Percentiles rank a stretch among this genome's conserved stretches.
phyloP scores from a whole-genome alignment of 2,888 invertebrate genomes.

The Deilephila elpenor region DNA sequence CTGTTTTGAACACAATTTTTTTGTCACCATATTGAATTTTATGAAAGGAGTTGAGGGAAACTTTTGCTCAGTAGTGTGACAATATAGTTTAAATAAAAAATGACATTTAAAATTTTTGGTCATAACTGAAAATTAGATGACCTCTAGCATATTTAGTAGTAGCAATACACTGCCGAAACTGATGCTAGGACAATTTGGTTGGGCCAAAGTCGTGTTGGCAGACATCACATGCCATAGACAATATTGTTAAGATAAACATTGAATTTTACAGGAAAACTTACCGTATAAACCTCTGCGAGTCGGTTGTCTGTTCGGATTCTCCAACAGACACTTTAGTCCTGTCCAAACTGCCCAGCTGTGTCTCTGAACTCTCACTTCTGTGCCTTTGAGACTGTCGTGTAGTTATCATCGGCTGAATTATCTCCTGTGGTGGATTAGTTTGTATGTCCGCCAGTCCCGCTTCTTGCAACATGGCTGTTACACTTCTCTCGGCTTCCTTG shows the following conservation, averaged over 20 bases:
- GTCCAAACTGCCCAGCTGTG: slow-evolving; percentile 72
- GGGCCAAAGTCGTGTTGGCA: no score
- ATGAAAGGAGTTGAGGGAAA: no score
- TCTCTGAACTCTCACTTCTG: slow-evolving; percentile 60
- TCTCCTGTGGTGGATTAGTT: slow-evolving; percentile 21
- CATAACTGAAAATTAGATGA: no score
- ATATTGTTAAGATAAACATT: no score
- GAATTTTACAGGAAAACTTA: slow-evolving; percentile 41
- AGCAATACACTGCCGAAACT: no score
- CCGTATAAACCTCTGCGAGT: slow-evolving; percentile 67
- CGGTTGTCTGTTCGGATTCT: slow-evolving; percentile 68
- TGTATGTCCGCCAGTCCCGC: slow-evolving; percentile 62
- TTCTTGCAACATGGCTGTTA: slow-evolving; percentile 59
- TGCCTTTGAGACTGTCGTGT: slow-evolving; percentile 27
- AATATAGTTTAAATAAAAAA: no score
- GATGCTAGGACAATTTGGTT: no score
- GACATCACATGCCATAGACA: no score
- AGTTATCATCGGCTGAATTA: not conserved
- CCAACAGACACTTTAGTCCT: slow-evolving; percentile 76
- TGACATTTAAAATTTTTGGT: no score
- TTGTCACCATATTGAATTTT: no score
- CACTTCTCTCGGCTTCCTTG: slow-evolving; percentile 44
- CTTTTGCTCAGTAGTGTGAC: no score
- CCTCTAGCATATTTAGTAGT: no score
- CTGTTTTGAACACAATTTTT: slow-evolving; percentile 47